Conservation (phyloP, 2,797 vertebrate species). For the Podarcis lilfordi region DNA sequence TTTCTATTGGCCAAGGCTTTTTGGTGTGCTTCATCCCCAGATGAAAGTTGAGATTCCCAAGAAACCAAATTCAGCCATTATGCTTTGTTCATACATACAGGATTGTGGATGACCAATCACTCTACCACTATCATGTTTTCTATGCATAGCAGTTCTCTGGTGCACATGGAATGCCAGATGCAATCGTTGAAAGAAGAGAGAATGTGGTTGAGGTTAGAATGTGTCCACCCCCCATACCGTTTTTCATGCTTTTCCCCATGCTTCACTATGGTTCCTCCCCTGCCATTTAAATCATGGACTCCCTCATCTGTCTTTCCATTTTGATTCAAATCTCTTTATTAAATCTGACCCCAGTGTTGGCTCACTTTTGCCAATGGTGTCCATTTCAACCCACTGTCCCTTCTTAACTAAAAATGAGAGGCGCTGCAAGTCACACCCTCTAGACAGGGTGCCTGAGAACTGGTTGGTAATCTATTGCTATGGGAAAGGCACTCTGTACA, state of each 20-base stretch:
- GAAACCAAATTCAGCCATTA: background rate
- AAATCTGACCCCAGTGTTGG: background rate
- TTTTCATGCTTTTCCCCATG: background rate
- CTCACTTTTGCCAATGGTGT: background rate
- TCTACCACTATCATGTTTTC: background rate
- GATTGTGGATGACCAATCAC: background rate
- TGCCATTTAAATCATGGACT: background rate
- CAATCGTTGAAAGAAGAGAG: background rate
- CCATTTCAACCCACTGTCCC: background rate
- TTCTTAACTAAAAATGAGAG: background rate
- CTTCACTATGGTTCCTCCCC: background rate
- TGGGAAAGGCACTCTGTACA: background rate
- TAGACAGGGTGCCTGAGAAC: background rate
- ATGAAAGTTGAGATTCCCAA: background rate
- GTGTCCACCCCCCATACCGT: background rate
- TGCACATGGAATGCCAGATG: background rate
- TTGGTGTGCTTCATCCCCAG: background rate
- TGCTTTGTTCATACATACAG: background rate
- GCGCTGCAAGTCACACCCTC: background rate
- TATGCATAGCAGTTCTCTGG: background rate
- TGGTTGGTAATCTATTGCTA: background rate
- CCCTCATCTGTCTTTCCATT: background rate
- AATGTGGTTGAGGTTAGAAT: background rate
- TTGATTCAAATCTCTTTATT: background rate
- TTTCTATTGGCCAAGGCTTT: background rate